Base-by-base conservation (phyloP, 2,113 vertebrate species). In the Corydoras maculifer region DNA sequence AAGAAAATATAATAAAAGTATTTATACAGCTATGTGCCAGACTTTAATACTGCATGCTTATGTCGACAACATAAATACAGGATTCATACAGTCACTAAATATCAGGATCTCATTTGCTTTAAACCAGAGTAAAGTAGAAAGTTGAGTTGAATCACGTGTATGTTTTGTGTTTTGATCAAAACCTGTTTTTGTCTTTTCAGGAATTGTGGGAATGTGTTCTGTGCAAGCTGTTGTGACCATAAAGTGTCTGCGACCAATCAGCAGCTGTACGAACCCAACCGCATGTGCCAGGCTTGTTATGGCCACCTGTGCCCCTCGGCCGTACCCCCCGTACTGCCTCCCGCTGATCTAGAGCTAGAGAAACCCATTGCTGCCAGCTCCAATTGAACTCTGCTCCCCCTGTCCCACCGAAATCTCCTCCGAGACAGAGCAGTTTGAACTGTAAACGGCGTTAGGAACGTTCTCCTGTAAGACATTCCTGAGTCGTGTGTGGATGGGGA, bases 121-220 rank as follows among this genome's bases (percentile, higher is more conserved):
- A 43, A 43, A 43, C 7, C 35, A 43, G 7, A 43, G 4, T 4
- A 2, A 43, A 43, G 35, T 43, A 8, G 35, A 43, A 43, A 43
- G 35, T 43, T 43, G 35, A 43, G 4, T 43, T 43, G 4, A 43
- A 43, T 43, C 35, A 43, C 35, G 4, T 43, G 1, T 43, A 4
- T 43, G 4, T 43, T 8, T 43, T 43, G 35, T 43, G 2, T 43
- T 43, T 43, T 43, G 35, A 43, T 43, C 8, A 62, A 3, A 35
- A 43, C 18, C 58, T 79, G 59, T 74, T 58, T 7, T 25, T 25
- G 18, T 62, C 65, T 62, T 62, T 72, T 43, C 87, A 99, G 97
- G 95, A 99, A 97, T 84, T 99, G 97, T 69, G 97, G 97, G 76
- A 99, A 99, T 0, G 94, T 99, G 70, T 99, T 99, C 88, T 99